Evolutionary conservation across 2,888 invertebrate species (phyloP).

Genomic region (Osmoderma eremita): DNA sequence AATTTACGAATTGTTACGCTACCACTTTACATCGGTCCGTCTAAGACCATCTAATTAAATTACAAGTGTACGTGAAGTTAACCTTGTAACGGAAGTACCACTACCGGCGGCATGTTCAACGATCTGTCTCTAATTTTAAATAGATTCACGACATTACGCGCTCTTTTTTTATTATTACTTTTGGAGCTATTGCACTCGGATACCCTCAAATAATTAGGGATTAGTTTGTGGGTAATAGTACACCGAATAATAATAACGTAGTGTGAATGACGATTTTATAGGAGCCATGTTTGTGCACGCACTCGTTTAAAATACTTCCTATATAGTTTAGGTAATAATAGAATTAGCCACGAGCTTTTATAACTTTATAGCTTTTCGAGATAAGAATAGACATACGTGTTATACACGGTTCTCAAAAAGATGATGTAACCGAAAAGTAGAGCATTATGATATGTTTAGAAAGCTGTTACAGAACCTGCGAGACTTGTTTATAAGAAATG

Average conservation of each 20-base stretch:
- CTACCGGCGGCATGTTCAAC: slow-evolving; percentile 29
- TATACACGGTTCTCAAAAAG: too few species aligned
- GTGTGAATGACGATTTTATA: slow-evolving; percentile 2
- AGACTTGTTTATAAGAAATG: too few species aligned
- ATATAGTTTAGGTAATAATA: slow-evolving; percentile 23
- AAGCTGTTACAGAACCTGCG: too few species aligned
- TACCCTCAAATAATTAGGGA: slow-evolving; percentile 25
- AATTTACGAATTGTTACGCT: too few species aligned
- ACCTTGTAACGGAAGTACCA: slow-evolving; percentile 10
- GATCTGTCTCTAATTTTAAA: slow-evolving; percentile 29
- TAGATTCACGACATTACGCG: slow-evolving; percentile 22
- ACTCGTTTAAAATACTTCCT: slow-evolving; percentile 15
- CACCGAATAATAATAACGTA: neutral
- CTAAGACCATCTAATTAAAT: slow-evolving; percentile 12
- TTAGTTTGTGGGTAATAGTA: slow-evolving; percentile 11
- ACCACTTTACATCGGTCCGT: neutral
- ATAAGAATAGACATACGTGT: too few species aligned
- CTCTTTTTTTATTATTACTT: neutral
- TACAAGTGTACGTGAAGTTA: slow-evolving; percentile 13
- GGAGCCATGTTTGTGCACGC: neutral
- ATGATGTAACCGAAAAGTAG: too few species aligned
- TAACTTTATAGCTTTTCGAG: slow-evolving; percentile 7
- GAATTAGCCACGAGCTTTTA: slow-evolving; percentile 31
- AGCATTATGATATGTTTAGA: too few species aligned
- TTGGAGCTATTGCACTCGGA: slow-evolving; percentile 19